Evolutionary conservation across 2,888 invertebrate species (phyloP), one percentile per base, ranked within the genome.

Genomic region (Yponomeuta sedellus): DNA sequence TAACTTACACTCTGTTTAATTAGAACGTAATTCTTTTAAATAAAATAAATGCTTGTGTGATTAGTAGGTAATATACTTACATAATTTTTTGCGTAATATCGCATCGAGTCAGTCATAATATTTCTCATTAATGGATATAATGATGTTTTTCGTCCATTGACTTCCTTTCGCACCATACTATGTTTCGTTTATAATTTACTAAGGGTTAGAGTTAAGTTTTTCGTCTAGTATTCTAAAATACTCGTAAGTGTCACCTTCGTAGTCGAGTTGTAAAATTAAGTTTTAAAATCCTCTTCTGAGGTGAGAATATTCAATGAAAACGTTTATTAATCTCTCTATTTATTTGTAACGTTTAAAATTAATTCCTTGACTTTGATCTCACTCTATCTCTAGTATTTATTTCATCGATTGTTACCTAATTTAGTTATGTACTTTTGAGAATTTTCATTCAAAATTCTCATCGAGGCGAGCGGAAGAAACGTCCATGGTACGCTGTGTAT

Each of bases 401-500:
- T 66, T 61, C 28, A 19, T 16, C 39, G 10, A 59, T 12, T 39
- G 16, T 39, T 34, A 39, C 10, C 19, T 59, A 19, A 39, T n/a
- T 20, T 59, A 58, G 58, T 58, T 39, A 16, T 52, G 81, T 78
- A 76, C 71, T 52, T 52, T 52, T 52, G 44, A 52, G 44, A 52
- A 52, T 52, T 75, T 75, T 70, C 75, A 75, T 78, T 74, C 75
- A 69, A 67, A 70, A 66, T 69, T 68, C 69, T 67, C 69, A 68
- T 70, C 70, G 69, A 77, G 75, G 77, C 71, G 71, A 77, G 82
- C 76, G 85, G 86, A 86, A 85, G 78, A 87, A 88, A 89, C 90
- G 91, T 91, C 91, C 91, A 91, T 86, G 79, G 89, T 91, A 88
- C 90, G 90, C 90, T 84, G 90, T 89, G 88, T 89, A 89, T 79